Evolutionary conservation across 2,113 vertebrate genomes (phyloP), one percentile per base, ranked within the genome.

Genomic region (Platysteira castanea): DNA sequence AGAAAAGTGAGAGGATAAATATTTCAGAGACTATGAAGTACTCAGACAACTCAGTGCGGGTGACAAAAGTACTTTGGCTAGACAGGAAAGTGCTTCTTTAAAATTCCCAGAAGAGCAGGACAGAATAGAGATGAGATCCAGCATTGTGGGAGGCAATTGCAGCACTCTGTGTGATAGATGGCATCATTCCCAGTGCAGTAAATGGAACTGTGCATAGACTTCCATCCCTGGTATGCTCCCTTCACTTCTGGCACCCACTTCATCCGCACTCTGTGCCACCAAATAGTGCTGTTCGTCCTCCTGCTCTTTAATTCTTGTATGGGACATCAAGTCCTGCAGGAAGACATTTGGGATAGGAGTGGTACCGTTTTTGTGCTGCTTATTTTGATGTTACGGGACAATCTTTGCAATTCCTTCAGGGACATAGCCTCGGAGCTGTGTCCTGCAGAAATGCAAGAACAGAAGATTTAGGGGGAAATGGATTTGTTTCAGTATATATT

Each of bases 1-100:
- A 57, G 87, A 93, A 56, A 90, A 94, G 78, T 54, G 90, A 90
- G 82, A 86, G 54, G 50, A 96, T 97, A 91, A 95, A 91, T 96
- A 96, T 96, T 95, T 94, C 90, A 96, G 95, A 91, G 70, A 44
- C 63, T 47, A 20, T 44, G 75, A 90, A 86, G 84, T 57, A 52
- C 63, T 86, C 82, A 84, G 92, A 90, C 80, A 91, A 33, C 75
- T 74, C 39, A 31, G 60, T 15, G n/a, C 3, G 3, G 33, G 71
- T 94, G 93, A 94, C 82, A 92, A 56, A 93, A 95, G 79, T 76
- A 68, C 71, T 63, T 80, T 47, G 50, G 79, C 87, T 90, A 95
- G 92, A 94, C 90, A 83, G 83, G 68, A 88, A 75, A 80, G 70
- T 0, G 27, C 63, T 70, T 50, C 76, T 94, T 88, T 52, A 86